A percentile compares a stretch with the other conserved stretches of the same genome.
Evolutionary conservation across 2,888 invertebrate species (phyloP).

Genomic region (Ametastegia equiseti): DNA sequence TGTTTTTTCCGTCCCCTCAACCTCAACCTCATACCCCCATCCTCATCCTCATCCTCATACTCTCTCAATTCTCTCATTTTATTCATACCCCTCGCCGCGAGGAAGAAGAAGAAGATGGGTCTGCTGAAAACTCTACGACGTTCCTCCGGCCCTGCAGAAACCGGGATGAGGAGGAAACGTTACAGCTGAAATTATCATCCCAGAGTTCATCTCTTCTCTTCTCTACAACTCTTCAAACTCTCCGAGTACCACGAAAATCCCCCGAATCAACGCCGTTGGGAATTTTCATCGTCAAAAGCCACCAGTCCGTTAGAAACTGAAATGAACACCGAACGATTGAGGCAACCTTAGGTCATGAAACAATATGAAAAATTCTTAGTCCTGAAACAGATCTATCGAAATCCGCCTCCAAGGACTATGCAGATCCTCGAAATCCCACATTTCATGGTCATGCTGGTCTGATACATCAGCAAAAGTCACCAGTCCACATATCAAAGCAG

Average conservation of each 20-base stretch:
- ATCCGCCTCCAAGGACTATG: not conserved
- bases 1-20: not conserved
- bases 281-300: no score
- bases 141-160: not conserved
- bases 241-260: no score
- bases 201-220: not conserved
- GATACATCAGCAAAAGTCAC: not conserved
- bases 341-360: not conserved
- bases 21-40: not conserved
- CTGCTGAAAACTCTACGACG: not conserved
- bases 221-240: no score
- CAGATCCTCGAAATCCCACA: not conserved
- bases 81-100: not conserved
- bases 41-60: not conserved
- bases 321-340: no score
- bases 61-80: not conserved
- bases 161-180: not conserved
- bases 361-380: not conserved
- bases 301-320: no score
- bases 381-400: not conserved
- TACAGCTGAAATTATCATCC: no score
- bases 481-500: not conserved
- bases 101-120: slow-evolving; percentile 4
- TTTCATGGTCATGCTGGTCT: not conserved
- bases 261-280: no score